A percentile compares a stretch with the other conserved stretches of the same genome.
Evolutionary conservation across 2,888 invertebrate species (phyloP).

Genomic region (Andrena minutula): DNA sequence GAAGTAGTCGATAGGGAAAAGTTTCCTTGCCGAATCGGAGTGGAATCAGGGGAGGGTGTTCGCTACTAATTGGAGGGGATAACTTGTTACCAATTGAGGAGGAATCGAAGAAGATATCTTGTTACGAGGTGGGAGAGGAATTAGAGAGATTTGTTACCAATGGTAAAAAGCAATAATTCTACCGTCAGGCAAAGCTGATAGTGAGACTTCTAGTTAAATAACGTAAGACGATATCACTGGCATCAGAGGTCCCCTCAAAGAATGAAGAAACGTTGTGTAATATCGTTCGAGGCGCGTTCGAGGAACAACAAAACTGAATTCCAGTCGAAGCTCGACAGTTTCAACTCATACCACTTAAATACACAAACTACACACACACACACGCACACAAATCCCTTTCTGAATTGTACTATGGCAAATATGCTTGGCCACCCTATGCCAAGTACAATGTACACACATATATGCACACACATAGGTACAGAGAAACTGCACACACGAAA

Average conservation of each 20-base stretch:
- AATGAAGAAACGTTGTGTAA: slow-evolving; percentile 30
- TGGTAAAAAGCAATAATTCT: slow-evolving; percentile 2
- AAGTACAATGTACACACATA: too few species aligned
- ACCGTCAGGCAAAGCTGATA: background rate
- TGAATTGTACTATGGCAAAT: too few species aligned
- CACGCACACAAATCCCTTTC: slow-evolving; percentile 2
- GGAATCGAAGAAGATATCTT: too few species aligned
- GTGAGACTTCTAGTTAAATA: background rate
- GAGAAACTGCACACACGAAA: background rate
- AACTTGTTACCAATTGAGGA: background rate
- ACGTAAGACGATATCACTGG: slow-evolving; percentile 54
- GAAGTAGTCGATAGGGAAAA: background rate
- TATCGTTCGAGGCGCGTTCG: slow-evolving; percentile 42
- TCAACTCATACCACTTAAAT: slow-evolving; percentile 22
- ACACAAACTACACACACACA: background rate
- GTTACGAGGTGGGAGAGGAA: background rate
- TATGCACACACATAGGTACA: background rate
- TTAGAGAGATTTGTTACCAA: background rate
- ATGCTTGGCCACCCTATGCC: too few species aligned
- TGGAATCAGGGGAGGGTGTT: background rate
- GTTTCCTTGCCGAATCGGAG: background rate
- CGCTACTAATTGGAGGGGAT: too few species aligned
- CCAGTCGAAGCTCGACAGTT: slow-evolving; percentile 37
- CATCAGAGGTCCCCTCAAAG: slow-evolving; percentile 10
- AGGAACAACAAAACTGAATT: slow-evolving; percentile 35